Evolutionary conservation across 1,140 invertebrate genomes (phyloP).

Genomic region (Ditylenchus dipsaci): DNA sequence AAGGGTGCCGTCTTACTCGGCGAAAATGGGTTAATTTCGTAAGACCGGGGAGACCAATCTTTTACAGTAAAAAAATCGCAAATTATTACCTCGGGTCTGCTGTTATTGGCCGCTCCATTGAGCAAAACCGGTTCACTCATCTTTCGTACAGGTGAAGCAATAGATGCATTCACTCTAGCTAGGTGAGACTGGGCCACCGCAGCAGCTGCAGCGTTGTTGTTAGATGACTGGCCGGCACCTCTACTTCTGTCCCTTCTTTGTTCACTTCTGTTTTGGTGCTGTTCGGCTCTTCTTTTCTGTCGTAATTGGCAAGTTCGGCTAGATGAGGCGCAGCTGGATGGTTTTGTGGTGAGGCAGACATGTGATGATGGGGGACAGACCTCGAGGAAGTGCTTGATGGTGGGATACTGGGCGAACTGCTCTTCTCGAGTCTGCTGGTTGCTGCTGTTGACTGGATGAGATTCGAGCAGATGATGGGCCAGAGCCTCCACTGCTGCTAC

Average conservation of each 20-base stretch:
- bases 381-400: conserved; percentile 24
- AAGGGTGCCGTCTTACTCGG: too few species aligned
- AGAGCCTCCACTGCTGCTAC: not conserved
- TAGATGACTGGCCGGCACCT: not conserved
- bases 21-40: not conserved
- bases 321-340: conserved; percentile 32
- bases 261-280: conserved; percentile 5
- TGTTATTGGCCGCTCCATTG: conserved; percentile 10
- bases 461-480: not conserved
- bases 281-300: conserved; percentile 47
- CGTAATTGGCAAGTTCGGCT: conserved; percentile 50
- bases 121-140: conserved; percentile 51
- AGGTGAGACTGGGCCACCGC: conserved; percentile 12
- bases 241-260: conserved; percentile 15
- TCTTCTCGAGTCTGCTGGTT: conserved; percentile 17
- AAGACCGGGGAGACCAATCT: too few species aligned
- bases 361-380: conserved; percentile 40
- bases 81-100: conserved; percentile 45
- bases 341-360: conserved; percentile 27
- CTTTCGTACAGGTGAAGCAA: conserved; percentile 47
- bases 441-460: not conserved
- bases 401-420: conserved; percentile 28
- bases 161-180: conserved; percentile 22
- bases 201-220: not conserved
- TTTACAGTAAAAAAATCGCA: too few species aligned